Percentiles rank a stretch among this genome's conserved stretches.
phyloP scores from a whole-genome alignment of 2,888 invertebrate species.

The Dioctria rufipes region DNA sequence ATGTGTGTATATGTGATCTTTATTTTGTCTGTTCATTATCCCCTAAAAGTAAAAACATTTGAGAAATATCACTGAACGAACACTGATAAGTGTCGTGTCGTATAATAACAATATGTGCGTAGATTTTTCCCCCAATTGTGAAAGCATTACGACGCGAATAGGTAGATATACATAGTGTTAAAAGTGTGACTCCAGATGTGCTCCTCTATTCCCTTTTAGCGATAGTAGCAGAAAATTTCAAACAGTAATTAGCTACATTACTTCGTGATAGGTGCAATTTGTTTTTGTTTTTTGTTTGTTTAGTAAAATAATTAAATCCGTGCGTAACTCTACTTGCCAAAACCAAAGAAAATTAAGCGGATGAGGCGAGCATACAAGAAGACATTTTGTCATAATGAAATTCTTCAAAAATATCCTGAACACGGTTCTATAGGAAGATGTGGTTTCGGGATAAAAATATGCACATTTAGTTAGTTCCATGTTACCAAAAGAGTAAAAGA shows the following conservation, averaged over 20 bases:
- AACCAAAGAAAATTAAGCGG: slow-evolving; percentile 26
- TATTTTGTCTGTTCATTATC: slow-evolving; percentile 35
- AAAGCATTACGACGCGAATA: not conserved
- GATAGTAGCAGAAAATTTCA: slow-evolving; percentile 37
- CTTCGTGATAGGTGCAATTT: slow-evolving; percentile 23
- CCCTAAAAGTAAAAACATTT: slow-evolving; percentile 43
- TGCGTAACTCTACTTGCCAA: slow-evolving; percentile 26
- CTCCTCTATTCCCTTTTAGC: slow-evolving; percentile 27
- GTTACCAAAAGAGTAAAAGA: too few species aligned
- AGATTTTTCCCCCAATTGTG: not conserved
- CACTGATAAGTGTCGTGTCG: slow-evolving; percentile 14
- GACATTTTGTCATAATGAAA: too few species aligned
- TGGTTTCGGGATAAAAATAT: too few species aligned
- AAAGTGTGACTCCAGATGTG: slow-evolving; percentile 45
- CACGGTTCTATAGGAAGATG: too few species aligned
- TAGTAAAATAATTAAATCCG: slow-evolving; percentile 34
- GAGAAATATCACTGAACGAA: not conserved
- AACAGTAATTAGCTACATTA: slow-evolving; percentile 5
- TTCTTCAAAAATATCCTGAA: too few species aligned
- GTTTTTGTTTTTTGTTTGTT: slow-evolving; percentile 11
- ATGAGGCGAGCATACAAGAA: slow-evolving; percentile 37
- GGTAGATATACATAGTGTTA: slow-evolving; percentile 14
- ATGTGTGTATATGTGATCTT: slow-evolving; percentile 10
- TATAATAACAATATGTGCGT: not conserved
- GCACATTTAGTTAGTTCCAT: too few species aligned